phyloP scores from a whole-genome alignment of 2,797 vertebrate genomes.

The Sebastes diploproa region DNA sequence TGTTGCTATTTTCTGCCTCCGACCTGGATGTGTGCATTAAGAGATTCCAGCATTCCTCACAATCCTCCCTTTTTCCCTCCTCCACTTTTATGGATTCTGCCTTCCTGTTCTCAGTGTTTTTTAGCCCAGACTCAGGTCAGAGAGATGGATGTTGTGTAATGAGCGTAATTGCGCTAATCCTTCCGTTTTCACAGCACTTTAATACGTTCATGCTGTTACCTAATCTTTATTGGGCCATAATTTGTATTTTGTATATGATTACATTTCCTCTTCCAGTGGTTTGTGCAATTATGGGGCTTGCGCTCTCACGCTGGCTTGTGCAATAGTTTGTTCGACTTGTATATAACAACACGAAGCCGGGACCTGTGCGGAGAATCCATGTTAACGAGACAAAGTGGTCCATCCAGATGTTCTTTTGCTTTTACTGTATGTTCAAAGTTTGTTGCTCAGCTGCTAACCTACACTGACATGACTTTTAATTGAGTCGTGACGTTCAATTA shows the following conservation, averaged over 20 bases:
- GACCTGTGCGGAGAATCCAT: conserved; percentile 28
- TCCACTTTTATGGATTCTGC: conserved; percentile 64
- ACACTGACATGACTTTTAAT: conserved; percentile 76
- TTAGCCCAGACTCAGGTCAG: conserved; percentile 58
- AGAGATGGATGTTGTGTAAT: conserved; percentile 78
- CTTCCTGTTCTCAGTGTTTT: conserved; percentile 66
- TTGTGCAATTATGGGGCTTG: conserved; percentile 67
- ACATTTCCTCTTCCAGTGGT: conserved; percentile 73
- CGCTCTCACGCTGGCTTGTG: conserved; percentile 51
- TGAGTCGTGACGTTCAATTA: conserved; percentile 82
- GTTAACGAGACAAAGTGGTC: conserved; percentile 58
- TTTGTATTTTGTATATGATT: conserved; percentile 78
- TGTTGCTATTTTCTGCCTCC: conserved; percentile 70
- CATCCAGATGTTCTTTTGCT: conserved; percentile 70
- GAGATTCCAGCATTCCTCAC: conserved; percentile 78
- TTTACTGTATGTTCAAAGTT: conserved; percentile 10
- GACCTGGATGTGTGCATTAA: conserved; percentile 74
- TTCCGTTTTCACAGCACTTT: conserved; percentile 77
- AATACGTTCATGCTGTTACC: conserved; percentile 79
- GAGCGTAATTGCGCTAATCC: conserved; percentile 77
- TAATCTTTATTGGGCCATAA: conserved; percentile 78
- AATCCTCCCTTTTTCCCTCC: conserved; percentile 52
- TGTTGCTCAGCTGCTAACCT: conserved; percentile 48
- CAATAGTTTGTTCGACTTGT: conserved; percentile 57
- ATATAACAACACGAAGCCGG: conserved; percentile 67